Conservation (phyloP, 2,888 invertebrate species). For the Abscondita cerata region DNA sequence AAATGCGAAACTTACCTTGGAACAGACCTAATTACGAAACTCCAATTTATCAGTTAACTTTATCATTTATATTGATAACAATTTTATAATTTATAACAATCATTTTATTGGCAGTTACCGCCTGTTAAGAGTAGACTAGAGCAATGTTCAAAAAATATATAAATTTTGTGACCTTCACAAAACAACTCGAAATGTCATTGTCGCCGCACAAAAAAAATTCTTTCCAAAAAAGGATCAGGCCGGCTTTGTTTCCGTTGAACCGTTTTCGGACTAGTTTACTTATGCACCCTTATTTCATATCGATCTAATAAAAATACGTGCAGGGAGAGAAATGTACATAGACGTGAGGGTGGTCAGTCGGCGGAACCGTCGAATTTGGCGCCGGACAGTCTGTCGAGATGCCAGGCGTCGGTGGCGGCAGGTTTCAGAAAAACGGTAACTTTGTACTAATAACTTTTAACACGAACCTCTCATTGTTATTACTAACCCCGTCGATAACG, state of each 20-base stretch:
- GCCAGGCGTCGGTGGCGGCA: constrained; percentile 17
- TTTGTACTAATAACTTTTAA: background rate
- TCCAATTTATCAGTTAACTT: constrained; percentile 1
- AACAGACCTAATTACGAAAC: constrained; percentile 1
- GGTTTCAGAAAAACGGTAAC: constrained; percentile 17
- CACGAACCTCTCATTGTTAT: background rate
- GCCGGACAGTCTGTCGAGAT: constrained; percentile 33
- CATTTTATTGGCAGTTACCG: too few relatives aligned
- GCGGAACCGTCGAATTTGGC: constrained; percentile 41
- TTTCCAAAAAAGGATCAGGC: background rate
- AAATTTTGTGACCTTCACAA: background rate
- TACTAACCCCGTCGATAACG: background rate
- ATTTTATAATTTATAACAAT: too few relatives aligned
- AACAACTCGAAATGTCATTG: background rate
- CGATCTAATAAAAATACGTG: constrained; percentile 43
- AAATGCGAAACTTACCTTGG: background rate
- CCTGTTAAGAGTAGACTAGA: too few relatives aligned
- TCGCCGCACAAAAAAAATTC: background rate
- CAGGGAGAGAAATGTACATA: constrained; percentile 33
- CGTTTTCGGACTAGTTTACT: constrained; percentile 29
- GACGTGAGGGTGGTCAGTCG: constrained; percentile 48
- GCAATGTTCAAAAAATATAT: too few relatives aligned
- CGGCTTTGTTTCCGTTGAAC: constrained; percentile 16
- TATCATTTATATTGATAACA: background rate
- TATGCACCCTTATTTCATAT: constrained; percentile 38